Conservation (phyloP, 2,797 vertebrate genomes). For the Austrolebias charrua region DNA sequence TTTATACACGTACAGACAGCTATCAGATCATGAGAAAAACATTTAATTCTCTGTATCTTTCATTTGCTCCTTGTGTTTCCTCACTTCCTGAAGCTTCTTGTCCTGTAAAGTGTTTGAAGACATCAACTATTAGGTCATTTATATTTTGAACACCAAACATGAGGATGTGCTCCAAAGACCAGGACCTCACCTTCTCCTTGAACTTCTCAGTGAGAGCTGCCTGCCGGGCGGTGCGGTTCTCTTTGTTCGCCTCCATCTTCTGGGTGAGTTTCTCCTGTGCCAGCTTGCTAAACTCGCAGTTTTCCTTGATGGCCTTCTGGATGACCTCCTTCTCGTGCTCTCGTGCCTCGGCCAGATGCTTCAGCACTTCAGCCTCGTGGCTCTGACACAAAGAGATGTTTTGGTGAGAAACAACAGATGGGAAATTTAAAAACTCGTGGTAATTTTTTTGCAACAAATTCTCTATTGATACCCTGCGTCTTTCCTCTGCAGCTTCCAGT, state of each 20-base stretch:
- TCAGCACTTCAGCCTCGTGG: constrained; percentile 89
- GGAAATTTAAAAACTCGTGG: not conserved
- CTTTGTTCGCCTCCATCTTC: constrained; percentile 96
- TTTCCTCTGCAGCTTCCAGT: constrained; percentile 92
- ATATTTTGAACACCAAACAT: not conserved
- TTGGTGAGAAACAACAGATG: not conserved
- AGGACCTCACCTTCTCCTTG: constrained; percentile 87
- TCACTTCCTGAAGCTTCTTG: constrained; percentile 92
- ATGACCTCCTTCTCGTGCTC: constrained; percentile 94
- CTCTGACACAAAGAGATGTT: constrained; percentile 70
- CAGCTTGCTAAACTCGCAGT: constrained; percentile 92
- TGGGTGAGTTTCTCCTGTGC: constrained; percentile 91
- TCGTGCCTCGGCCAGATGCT: constrained; percentile 90
- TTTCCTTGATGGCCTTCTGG: constrained; percentile 91
- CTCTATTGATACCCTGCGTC: constrained; percentile 87
- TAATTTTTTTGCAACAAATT: not conserved
- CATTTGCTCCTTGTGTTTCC: constrained; percentile 92
- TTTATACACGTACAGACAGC: constrained; percentile 68
- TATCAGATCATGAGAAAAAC: constrained; percentile 23
- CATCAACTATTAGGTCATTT: constrained; percentile 1
- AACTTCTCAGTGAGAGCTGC: constrained; percentile 91
- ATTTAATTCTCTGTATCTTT: constrained; percentile 74
- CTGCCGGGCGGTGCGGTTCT: constrained; percentile 90
- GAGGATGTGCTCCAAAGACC: not conserved
- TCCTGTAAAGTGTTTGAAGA: constrained; percentile 77